These are phyloP conservation scores for Nysson spinosus DNA, from an alignment of 2,888 invertebrate species.

Conservation along the genomic window DNA sequence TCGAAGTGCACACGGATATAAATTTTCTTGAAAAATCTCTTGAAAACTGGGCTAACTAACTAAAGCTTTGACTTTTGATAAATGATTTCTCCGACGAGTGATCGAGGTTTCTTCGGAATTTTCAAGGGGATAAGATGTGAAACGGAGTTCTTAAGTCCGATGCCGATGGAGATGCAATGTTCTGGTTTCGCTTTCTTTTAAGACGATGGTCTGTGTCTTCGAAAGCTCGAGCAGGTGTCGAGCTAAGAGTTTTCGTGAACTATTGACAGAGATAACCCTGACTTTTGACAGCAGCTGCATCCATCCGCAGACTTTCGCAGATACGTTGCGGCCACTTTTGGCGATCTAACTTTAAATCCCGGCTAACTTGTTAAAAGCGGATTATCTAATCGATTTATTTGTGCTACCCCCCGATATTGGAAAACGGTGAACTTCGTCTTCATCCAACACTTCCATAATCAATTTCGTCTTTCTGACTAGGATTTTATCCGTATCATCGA, in stretches of 20 bases:
- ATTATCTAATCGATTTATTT: constrained; percentile 44
- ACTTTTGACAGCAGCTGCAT: constrained; percentile 45
- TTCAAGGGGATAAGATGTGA: constrained; percentile 27
- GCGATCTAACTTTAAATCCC: constrained; percentile 47
- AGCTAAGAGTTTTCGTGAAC: constrained; percentile 18
- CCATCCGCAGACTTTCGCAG: constrained; percentile 46
- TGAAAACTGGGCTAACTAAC: too few species aligned
- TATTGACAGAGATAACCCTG: constrained; percentile 9
- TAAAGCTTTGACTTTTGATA: too few species aligned
- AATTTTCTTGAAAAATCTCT: too few species aligned
- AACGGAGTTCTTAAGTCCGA: constrained; percentile 46
- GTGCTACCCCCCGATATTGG: not conserved
- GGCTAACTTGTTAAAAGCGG: constrained; percentile 42
- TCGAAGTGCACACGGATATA: too few species aligned
- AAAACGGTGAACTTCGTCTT: too few species aligned
- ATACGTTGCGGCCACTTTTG: constrained; percentile 33
- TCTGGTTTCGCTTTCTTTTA: constrained; percentile 46
- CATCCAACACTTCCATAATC: too few species aligned
- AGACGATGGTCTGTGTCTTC: constrained; percentile 32
- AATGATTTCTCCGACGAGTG: not conserved
- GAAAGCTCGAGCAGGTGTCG: constrained; percentile 32
- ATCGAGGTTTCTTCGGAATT: constrained; percentile 21
- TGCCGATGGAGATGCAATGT: constrained; percentile 43
- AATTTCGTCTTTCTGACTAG: too few species aligned
- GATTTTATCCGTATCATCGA: too few species aligned